Percentiles rank a stretch among this genome's conserved stretches.
phyloP scores from a whole-genome alignment of 1,140 invertebrate species.

The Hyles euphorbiae region DNA sequence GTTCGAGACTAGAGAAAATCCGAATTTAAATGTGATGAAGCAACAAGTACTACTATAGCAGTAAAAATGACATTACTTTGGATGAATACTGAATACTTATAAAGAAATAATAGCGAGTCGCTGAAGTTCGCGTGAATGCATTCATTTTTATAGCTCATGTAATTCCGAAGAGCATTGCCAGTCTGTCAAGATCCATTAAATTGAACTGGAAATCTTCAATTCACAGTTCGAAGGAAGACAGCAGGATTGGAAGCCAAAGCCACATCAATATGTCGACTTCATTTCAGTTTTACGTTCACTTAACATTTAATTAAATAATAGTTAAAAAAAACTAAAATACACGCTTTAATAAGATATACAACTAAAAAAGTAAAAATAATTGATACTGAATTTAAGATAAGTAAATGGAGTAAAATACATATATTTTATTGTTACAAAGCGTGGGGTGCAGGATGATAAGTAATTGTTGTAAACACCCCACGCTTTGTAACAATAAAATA shows the following conservation, averaged over 20 bases:
- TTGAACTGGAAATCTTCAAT: slow-evolving; percentile 14
- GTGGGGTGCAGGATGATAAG: too few relatives aligned
- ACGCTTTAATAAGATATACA: too few relatives aligned
- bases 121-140: slow-evolving; percentile 16
- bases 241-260: not conserved
- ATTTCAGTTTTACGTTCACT: too few relatives aligned
- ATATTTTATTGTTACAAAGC: too few relatives aligned
- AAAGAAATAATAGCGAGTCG: slow-evolving; percentile 17
- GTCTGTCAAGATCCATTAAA: slow-evolving; percentile 19
- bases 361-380: too few relatives aligned
- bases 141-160: slow-evolving; percentile 20
- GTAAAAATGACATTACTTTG: slow-evolving; percentile 18
- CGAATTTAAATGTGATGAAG: slow-evolving; percentile 11
- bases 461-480: too few relatives aligned
- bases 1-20: not conserved
- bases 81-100: slow-evolving; percentile 16
- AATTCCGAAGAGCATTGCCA: slow-evolving; percentile 17
- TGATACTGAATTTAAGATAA: too few relatives aligned
- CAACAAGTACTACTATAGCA: slow-evolving; percentile 12
- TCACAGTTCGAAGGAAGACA: not conserved
- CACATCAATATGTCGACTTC: too few relatives aligned
- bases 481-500: too few relatives aligned
- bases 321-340: too few relatives aligned
- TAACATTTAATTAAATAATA: too few relatives aligned
- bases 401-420: too few relatives aligned